phyloP scores from a whole-genome alignment of 1,140 invertebrate species.

The Adoxophyes honmai region DNA sequence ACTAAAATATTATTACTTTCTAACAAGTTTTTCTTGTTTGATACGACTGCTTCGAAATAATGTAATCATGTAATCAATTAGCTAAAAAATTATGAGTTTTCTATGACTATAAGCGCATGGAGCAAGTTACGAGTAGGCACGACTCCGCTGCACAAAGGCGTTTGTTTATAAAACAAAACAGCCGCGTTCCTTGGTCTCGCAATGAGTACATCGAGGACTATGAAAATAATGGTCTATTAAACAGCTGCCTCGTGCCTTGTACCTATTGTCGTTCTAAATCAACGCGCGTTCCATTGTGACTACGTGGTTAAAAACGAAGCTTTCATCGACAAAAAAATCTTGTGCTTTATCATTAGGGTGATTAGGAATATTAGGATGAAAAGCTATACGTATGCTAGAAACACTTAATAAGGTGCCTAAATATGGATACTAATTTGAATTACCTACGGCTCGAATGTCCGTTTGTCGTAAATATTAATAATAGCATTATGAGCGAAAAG shows the following conservation, averaged over 20 bases:
- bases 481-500: no score
- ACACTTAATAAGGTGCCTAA: no score
- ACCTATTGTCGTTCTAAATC: slow-evolving; percentile 19
- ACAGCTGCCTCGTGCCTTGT: slow-evolving; percentile 25
- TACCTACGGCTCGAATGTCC: no score
- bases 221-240: slow-evolving; percentile 45
- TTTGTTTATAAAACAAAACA: slow-evolving; percentile 68
- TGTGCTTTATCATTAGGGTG: neutral
- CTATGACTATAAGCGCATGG: slow-evolving; percentile 37
- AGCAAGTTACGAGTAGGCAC: slow-evolving; percentile 38
- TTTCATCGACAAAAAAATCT: neutral
- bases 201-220: slow-evolving; percentile 32
- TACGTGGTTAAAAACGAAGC: neutral
- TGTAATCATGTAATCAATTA: no score
- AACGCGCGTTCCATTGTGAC: neutral
- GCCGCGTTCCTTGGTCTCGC: slow-evolving; percentile 37
- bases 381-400: neutral
- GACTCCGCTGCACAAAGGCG: slow-evolving; percentile 49
- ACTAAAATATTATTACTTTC: neutral
- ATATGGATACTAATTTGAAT: no score
- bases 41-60: no score
- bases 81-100: slow-evolving; percentile 17
- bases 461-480: no score
- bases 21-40: slow-evolving; percentile 1
- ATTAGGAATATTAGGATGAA: neutral